Evolutionary conservation across 1,140 invertebrate genomes (phyloP).

Genomic region (Rhyacophila brunnea): DNA sequence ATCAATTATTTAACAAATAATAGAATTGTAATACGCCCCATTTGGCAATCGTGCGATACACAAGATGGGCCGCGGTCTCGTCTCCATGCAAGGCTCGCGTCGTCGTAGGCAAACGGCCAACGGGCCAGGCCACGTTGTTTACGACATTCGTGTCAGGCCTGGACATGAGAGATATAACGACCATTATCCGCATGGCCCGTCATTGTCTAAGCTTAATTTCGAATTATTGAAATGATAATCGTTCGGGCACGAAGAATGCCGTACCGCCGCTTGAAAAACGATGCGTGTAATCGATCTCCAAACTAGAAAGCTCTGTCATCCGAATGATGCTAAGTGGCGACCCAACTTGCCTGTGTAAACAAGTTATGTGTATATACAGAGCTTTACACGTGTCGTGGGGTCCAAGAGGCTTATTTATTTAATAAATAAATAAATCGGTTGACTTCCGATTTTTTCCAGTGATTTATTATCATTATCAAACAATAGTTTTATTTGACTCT

Average conservation of each 20-base stretch:
- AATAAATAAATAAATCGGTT: too few relatives aligned
- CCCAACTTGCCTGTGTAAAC: too few relatives aligned
- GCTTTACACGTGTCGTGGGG: too few relatives aligned
- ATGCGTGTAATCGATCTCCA: not conserved
- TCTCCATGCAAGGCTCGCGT: conserved; percentile 5
- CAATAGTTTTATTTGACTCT: too few relatives aligned
- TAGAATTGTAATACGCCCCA: conserved; percentile 7
- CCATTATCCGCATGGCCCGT: conserved; percentile 2
- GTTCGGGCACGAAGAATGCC: not conserved
- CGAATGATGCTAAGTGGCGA: too few relatives aligned
- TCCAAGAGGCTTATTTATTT: too few relatives aligned
- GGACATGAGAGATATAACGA: conserved; percentile 12
- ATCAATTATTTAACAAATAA: not conserved
- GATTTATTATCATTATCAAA: too few relatives aligned
- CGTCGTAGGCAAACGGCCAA: conserved; percentile 1
- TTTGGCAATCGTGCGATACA: conserved; percentile 8
- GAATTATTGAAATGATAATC: conserved; percentile 19
- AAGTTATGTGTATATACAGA: too few relatives aligned
- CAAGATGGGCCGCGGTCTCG: not conserved
- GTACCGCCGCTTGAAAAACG: not conserved
- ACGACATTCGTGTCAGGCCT: conserved; percentile 9
- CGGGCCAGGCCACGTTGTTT: conserved; percentile 6
- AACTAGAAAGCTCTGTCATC: not conserved
- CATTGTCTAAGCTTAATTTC: conserved; percentile 16
- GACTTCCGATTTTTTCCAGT: too few relatives aligned